Conservation (phyloP, 2,797 vertebrate species). For the Myotis vivesi region DNA sequence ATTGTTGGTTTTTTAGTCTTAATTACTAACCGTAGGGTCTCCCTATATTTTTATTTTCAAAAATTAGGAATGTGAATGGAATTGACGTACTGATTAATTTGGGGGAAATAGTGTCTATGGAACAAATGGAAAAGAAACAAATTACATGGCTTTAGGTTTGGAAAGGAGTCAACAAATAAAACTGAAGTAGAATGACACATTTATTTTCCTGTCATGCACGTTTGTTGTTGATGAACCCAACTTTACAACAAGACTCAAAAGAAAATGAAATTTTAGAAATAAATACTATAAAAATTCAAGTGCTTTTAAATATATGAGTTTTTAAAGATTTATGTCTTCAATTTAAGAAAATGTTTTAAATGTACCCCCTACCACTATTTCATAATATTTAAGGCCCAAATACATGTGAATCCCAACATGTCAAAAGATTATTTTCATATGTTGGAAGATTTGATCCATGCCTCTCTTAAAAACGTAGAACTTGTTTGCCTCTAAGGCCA, state of each 20-base stretch:
- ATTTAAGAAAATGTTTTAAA: neutral
- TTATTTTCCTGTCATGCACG: slow-evolving; percentile 18
- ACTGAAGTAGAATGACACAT: neutral
- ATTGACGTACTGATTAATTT: neutral
- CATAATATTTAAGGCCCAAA: slow-evolving; percentile 46
- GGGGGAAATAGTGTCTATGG: neutral
- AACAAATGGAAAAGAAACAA: neutral
- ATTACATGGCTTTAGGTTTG: neutral
- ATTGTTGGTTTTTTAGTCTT: neutral
- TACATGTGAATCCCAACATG: neutral
- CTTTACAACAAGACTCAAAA: slow-evolving; percentile 26
- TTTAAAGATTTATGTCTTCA: slow-evolving; percentile 11
- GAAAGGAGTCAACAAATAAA: slow-evolving; percentile 36
- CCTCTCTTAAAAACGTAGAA: slow-evolving; percentile 72
- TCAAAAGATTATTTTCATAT: slow-evolving; percentile 67
- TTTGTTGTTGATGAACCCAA: slow-evolving; percentile 34
- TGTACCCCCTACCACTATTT: neutral
- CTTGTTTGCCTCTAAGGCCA: slow-evolving; percentile 73
- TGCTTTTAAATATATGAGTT: slow-evolving; percentile 38
- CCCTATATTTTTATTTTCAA: neutral
- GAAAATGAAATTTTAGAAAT: slow-evolving; percentile 9
- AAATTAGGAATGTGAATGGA: neutral
- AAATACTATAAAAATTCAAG: slow-evolving; percentile 17
- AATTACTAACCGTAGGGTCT: neutral
- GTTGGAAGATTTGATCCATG: slow-evolving; percentile 57